Evolutionary conservation across 2,113 vertebrate genomes (phyloP), one percentile per base, ranked within the genome.

Genomic region (Lepisosteus oculatus): DNA sequence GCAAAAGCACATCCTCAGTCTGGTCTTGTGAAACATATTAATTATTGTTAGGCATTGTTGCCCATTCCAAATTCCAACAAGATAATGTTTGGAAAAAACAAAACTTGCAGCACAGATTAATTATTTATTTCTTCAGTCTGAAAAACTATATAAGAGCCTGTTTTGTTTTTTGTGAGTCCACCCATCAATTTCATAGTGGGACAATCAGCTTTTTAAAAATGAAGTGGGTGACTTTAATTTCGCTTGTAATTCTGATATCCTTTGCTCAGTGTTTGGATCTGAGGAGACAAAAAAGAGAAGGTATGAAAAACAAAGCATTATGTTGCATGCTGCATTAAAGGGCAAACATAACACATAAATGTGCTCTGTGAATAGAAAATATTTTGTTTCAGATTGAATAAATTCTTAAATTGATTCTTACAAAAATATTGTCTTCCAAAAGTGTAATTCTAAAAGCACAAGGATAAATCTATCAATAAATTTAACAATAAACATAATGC

Each of bases 211-310:
- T 61, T 61, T 61, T 29, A 11, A 29, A 14, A 61, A 61, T 61
- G 59, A 61, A 61, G 59, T 61, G 59, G 59, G 59, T 29, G 6
- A 61, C 59, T 61, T 61, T 61, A 61, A 61, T 61, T 61, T 61
- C 59, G 14, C 17, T 61, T 61, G 59, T 61, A 61, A 61, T 61
- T 61, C 13, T 61, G 7, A 61, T 61, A 14, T 61, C 59, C 13
- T 51, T 51, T 51, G 5, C 47, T 51, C 47, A 51, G 47, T 6
- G 5, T 29, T 29, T 29, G 29, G 29, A 29, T 29, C 29, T 29
- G 29, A 29, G 29, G 29, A 29, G 29, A 29, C 29, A 0, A 29
- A 29, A 29, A 29, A 29, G 29, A 29, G 29, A 29, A 29, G 29
- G 29, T 29, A 29, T 29, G 29, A 29, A 29, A 29, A 29, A 29